phyloP scores from a whole-genome alignment of 2,113 vertebrate genomes.

The Boleophthalmus pectinirostris region DNA sequence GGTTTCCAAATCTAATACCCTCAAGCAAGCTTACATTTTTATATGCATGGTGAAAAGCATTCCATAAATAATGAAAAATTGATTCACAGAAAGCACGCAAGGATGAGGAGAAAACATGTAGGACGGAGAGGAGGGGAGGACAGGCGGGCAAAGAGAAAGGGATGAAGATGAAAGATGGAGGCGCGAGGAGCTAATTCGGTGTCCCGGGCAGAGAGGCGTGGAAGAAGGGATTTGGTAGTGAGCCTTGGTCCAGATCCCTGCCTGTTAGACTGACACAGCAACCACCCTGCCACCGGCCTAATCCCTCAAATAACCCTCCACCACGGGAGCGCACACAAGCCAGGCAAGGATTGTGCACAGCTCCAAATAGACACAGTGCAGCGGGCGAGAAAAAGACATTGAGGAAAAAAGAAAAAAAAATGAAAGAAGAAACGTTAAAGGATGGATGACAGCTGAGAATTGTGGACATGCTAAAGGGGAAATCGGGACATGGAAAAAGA shows the following conservation, averaged over 20 bases:
- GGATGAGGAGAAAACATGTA: conserved; percentile 7
- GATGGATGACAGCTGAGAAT: conserved; percentile 19
- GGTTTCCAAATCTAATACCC: conserved; percentile 33
- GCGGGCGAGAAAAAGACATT: conserved; percentile 5
- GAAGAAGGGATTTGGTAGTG: conserved; percentile 68
- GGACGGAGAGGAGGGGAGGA: conserved; percentile 16
- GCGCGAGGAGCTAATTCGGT: conserved; percentile 53
- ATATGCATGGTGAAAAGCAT: not conserved
- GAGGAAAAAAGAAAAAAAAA: conserved; percentile 6
- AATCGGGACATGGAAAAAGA: conserved; percentile 19
- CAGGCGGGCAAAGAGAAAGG: conserved; percentile 29
- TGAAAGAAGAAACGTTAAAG: conserved; percentile 7
- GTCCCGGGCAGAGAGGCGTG: conserved; percentile 64
- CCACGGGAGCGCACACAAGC: conserved; percentile 57
- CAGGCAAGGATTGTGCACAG: conserved; percentile 40
- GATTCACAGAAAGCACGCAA: conserved; percentile 15
- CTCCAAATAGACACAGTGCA: conserved; percentile 40
- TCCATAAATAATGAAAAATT: conserved; percentile 21
- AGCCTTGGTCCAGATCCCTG: conserved; percentile 70
- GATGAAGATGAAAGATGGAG: conserved; percentile 61
- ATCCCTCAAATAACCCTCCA: conserved; percentile 70
- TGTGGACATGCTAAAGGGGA: conserved; percentile 31
- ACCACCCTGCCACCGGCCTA: conserved; percentile 69
- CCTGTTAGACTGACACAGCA: conserved; percentile 75
- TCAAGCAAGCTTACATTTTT: conserved; percentile 13